phyloP scores from a whole-genome alignment of 2,113 vertebrate species.

The Poeciliopsis retropinna region DNA sequence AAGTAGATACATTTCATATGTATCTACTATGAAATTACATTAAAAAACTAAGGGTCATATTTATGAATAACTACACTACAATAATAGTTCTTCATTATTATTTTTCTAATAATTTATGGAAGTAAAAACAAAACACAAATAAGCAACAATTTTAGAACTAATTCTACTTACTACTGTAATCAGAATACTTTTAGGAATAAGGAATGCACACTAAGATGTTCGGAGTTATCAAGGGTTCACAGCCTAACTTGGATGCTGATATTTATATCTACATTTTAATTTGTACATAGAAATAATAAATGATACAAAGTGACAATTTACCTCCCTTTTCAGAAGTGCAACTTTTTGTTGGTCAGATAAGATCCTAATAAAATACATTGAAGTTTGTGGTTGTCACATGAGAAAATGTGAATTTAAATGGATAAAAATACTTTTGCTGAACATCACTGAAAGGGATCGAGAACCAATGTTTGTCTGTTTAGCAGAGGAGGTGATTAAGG shows the following conservation, averaged over 20 bases:
- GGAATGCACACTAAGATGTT: too few relatives aligned
- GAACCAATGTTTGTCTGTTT: constrained; percentile 40
- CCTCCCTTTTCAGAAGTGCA: too few relatives aligned
- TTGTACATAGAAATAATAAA: too few relatives aligned
- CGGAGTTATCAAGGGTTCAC: not conserved
- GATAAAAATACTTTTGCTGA: not conserved
- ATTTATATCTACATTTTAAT: too few relatives aligned
- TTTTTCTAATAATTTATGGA: not conserved
- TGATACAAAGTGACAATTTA: too few relatives aligned
- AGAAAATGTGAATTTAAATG: not conserved
- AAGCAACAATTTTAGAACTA: too few relatives aligned
- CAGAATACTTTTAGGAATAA: too few relatives aligned
- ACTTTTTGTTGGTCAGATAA: too few relatives aligned
- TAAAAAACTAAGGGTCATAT: not conserved
- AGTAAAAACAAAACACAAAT: not conserved
- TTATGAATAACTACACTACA: not conserved
- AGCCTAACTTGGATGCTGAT: not conserved
- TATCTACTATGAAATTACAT: not conserved
- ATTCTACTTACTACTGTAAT: too few relatives aligned
- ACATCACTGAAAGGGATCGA: not conserved
- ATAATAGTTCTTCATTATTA: too few relatives aligned
- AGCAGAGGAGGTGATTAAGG: constrained; percentile 49
- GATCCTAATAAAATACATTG: too few relatives aligned
- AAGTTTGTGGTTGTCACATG: not conserved
- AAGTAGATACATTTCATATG: not conserved